Percentiles rank a stretch among this genome's conserved stretches.
Evolutionary conservation across 1,140 invertebrate genomes (phyloP).

Genomic region (Drosophila carrolli): DNA sequence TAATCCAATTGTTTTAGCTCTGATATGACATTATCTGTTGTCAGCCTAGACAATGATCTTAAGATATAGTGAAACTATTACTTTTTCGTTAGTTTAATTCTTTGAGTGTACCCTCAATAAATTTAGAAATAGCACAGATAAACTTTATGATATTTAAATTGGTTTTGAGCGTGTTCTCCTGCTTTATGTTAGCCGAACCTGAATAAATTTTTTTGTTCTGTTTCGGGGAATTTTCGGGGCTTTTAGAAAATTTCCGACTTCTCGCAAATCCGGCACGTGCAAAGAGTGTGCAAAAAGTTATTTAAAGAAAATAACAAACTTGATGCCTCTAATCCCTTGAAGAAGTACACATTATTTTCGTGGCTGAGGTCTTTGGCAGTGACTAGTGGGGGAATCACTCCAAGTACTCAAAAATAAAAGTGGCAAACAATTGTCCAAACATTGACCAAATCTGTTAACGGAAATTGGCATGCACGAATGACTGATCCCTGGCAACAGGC

Average conservation of each 20-base stretch:
- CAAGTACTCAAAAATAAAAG: conserved; percentile 22
- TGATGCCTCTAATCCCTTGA: conserved; percentile 1
- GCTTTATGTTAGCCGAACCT: conserved; percentile 5
- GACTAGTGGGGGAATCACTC: conserved; percentile 47
- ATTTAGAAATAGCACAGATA: background rate
- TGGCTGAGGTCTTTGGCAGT: background rate
- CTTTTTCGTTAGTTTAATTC: too few relatives aligned
- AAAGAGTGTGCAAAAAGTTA: conserved; percentile 3
- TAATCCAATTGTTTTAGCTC: too few relatives aligned
- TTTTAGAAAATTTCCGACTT: conserved; percentile 8
- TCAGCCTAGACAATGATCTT: too few relatives aligned
- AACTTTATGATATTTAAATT: conserved; percentile 24
- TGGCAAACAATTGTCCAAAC: conserved; percentile 65
- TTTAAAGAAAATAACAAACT: conserved; percentile 7
- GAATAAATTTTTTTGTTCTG: background rate
- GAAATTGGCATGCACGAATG: conserved; percentile 7
- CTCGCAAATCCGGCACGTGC: conserved; percentile 13
- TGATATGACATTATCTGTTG: too few relatives aligned
- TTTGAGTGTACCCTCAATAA: background rate
- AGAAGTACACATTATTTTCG: conserved; percentile 16
- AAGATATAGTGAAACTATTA: too few relatives aligned
- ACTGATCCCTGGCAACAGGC: conserved; percentile 32
- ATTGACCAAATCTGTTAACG: conserved; percentile 51
- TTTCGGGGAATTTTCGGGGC: conserved; percentile 48
- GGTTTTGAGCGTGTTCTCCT: conserved; percentile 6